Evolutionary conservation across 2,888 invertebrate genomes (phyloP), one percentile per base, ranked within the genome.

Genomic region (Spodoptera exigua): DNA sequence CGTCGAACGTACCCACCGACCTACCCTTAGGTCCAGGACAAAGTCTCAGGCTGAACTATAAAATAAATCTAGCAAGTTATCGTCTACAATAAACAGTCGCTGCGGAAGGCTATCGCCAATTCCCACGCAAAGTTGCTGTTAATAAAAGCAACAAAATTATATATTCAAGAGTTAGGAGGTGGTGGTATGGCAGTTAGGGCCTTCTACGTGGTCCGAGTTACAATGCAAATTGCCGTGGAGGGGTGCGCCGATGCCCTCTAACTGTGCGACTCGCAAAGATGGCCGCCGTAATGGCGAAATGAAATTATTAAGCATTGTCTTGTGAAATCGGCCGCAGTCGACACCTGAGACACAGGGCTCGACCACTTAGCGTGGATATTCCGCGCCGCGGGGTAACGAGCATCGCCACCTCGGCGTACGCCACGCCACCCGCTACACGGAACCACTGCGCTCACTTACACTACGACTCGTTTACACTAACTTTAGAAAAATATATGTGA

Each of bases 251-350:
- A 89, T 92, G 92, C 92, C 93, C 89, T 92, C 89, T 91, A 93
- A 92, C 93, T 93, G 93, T 91, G 90, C 89, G 93, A 93, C 89
- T 93, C 82, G 86, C 90, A 91, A 93, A 93, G 93, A 93, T 93
- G 93, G 94, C 93, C 91, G 93, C 89, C 90, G 85, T 93, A 93
- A 94, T 93, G 90, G 93, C 87, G 89, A 93, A 93, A 94, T 94
- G 94, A 94, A 94, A 94, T 94, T 93, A 94, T 94, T 94, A 94
- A 93, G 93, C 93, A 94, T 93, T 93, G 94, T 93, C 94, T 93
- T 93, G 91, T 91, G 91, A 89, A 93, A 93, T 94, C 93, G 92
- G 91, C 93, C 93, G 90, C 91, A 90, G 93, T 92, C 93, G 92
- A 92, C 94, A 94, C 94, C 94, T 94, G 94, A 93, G 93, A 85